phyloP scores from a whole-genome alignment of 2,888 invertebrate species.

The Papilio gigon region DNA sequence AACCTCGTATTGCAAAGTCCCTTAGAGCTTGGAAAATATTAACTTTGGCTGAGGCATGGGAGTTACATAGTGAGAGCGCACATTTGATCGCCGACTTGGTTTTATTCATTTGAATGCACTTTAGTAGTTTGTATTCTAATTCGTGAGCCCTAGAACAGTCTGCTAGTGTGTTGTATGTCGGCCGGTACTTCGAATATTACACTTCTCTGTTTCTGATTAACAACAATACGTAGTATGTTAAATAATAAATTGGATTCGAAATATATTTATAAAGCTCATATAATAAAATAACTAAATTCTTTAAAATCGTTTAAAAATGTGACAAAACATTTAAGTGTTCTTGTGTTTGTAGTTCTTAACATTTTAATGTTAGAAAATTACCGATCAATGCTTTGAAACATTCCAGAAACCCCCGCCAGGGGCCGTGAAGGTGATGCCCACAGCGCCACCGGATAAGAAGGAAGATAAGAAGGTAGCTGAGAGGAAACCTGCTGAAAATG shows the following conservation, averaged over 20 bases:
- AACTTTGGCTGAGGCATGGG: slow-evolving; percentile 24
- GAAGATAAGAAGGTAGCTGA: slow-evolving; percentile 67
- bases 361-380: too few species aligned
- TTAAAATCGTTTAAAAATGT: not conserved
- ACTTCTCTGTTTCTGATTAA: too few species aligned
- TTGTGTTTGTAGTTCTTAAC: too few species aligned
- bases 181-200: too few species aligned
- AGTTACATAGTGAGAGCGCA: slow-evolving; percentile 8
- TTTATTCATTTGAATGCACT: slow-evolving; percentile 21
- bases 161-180: too few species aligned
- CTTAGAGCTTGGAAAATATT: slow-evolving; percentile 7
- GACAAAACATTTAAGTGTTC: too few species aligned
- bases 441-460: slow-evolving; percentile 84
- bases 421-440: slow-evolving; percentile 91
- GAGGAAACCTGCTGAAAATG: slow-evolving; percentile 75
- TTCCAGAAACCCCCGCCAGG: slow-evolving; percentile 90
- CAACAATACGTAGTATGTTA: too few species aligned
- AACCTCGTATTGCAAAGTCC: slow-evolving; percentile 10
- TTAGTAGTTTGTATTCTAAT: slow-evolving; percentile 9
- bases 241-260: too few species aligned
- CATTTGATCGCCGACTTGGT: not conserved
- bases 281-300: not conserved
- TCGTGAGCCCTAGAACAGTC: too few species aligned
- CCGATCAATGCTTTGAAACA: not conserved
- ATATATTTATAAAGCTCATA: too few species aligned